Evolutionary conservation across 2,888 invertebrate species (phyloP), one percentile per base, ranked within the genome.

Genomic region (Melinaea marsaeus): DNA sequence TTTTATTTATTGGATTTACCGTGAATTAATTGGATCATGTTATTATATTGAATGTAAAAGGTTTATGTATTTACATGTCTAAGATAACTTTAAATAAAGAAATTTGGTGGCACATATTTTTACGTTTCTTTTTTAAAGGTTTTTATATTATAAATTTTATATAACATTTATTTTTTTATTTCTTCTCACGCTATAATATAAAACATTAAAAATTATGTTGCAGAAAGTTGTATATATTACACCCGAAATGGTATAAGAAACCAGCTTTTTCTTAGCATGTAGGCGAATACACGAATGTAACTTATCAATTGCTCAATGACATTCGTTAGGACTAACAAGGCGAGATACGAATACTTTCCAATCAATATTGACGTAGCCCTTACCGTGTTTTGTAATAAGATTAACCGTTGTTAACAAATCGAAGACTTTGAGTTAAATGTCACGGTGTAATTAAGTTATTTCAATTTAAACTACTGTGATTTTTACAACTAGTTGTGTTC

Each of bases 301-400:
- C 32, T 9, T 51, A 51, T 51, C 51, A 32, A 51, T 51, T 51
- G 51, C 32, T 22, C 51, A 51, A 69, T 69, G 67, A 70, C 74
- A 74, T 75, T 78, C 75, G 72, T 79, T 76, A 78, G 74, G 72
- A 71, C 74, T 77, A 77, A 78, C 78, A 76, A 79, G 74, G 64
- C 65, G 65, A 69, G 72, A 72, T 70, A 71, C 72, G 71, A 74
- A 76, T 62, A 37, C 45, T 32, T 47, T 66, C 57, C 63, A 65
- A 68, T 68, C 64, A 64, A 47, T 57, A 64, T 42, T 57, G 62
- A 60, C 51, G 34, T 46, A 66, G 45, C 47, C 37, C 7, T 22
- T 47, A 56, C 55, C 35, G 48, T 55, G 45, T 63, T 63, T 67
- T 48, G 57, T 60, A 62, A 64, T 55, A 48, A 54, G 60, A 60